Percentiles rank a stretch among this genome's conserved stretches.
These are phyloP conservation scores for Augochlorella aurata DNA, from an alignment of 2,888 invertebrate genomes.

Conservation along the genomic window DNA sequence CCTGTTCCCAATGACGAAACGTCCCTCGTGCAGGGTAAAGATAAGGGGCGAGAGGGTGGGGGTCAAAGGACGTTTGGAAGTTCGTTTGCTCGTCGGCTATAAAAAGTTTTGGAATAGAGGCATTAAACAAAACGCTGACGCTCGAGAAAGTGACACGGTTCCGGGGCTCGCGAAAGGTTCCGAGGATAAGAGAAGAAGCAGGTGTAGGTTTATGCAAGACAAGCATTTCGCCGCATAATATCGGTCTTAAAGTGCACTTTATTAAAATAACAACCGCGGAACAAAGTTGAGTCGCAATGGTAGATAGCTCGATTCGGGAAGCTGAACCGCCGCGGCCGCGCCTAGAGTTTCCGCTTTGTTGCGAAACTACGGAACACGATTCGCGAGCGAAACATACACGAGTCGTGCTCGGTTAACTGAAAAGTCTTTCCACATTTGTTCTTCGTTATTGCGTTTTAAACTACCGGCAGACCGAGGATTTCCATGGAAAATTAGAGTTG, in stretches of 20 bases:
- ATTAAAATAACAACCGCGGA: constrained; percentile 59
- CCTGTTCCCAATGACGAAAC: constrained; percentile 31
- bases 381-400: neutral
- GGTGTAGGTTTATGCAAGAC: constrained; percentile 62
- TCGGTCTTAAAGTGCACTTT: constrained; percentile 58
- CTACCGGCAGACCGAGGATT: too few species aligned
- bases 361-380: constrained; percentile 11
- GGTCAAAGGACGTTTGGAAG: constrained; percentile 33
- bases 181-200: constrained; percentile 42
- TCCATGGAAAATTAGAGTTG: too few species aligned
- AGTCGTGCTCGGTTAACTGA: neutral
- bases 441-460: too few species aligned
- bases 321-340: neutral
- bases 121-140: constrained; percentile 61
- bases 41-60: neutral
- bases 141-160: constrained; percentile 42
- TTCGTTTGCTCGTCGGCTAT: constrained; percentile 30
- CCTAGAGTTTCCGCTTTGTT: constrained; percentile 16
- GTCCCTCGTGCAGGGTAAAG: neutral
- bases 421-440: neutral
- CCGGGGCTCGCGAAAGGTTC: constrained; percentile 21
- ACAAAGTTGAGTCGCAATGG: constrained; percentile 40
- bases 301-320: constrained; percentile 23
- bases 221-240: constrained; percentile 61
- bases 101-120: constrained; percentile 50